These are phyloP conservation scores for Cynopterus brachyotis DNA, from an alignment of 2,113 vertebrate species.

Conservation along the genomic window DNA sequence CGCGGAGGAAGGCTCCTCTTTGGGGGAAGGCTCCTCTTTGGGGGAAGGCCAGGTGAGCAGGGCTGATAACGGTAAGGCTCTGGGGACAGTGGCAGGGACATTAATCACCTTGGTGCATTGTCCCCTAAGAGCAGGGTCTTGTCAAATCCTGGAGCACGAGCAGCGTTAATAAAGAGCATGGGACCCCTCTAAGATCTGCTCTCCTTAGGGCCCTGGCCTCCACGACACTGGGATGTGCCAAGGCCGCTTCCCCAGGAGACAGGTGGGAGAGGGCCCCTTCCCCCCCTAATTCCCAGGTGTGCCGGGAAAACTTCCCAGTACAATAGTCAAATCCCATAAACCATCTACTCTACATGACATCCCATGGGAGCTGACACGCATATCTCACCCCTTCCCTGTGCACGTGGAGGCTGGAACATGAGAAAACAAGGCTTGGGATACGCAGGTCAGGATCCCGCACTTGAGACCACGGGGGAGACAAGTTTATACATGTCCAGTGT, in stretches of 20 bases:
- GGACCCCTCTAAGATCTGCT: rapidly evolving
- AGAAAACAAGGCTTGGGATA: neutral
- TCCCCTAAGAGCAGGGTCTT: neutral
- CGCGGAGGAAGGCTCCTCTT: neutral
- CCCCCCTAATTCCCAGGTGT: neutral
- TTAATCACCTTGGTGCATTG: neutral
- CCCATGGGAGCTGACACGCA: rapidly evolving
- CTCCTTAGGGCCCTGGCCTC: neutral
- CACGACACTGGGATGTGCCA: rapidly evolving
- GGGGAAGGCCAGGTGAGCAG: neutral
- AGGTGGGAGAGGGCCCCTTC: neutral
- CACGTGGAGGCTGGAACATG: neutral
- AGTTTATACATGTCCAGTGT: neutral
- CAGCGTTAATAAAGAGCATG: neutral
- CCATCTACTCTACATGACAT: rapidly evolving
- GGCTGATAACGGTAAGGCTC: neutral
- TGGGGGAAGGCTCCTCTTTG: neutral
- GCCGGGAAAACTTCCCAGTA: neutral
- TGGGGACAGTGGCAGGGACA: neutral
- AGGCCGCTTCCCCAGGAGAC: neutral
- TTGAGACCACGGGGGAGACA: neutral
- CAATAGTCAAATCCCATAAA: neutral
- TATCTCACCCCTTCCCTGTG: neutral
- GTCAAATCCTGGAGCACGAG: rapidly evolving
- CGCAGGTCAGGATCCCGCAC: neutral